phyloP scores from a whole-genome alignment of 1,140 invertebrate species.

The Papilio polyxenes region DNA sequence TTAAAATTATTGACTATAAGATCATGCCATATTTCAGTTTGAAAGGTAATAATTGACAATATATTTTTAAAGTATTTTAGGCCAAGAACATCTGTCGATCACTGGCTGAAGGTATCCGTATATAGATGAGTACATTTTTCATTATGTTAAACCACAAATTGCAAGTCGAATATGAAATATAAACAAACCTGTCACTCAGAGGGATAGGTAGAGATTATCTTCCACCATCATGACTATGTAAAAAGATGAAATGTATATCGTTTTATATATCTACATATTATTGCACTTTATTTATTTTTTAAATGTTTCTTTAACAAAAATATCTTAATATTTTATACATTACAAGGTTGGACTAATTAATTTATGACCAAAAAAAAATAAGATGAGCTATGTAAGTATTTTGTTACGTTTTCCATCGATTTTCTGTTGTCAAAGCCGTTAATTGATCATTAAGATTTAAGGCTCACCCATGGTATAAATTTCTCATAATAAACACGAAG shows the following conservation, averaged over 20 bases:
- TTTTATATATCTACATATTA: background rate
- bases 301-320: too few species aligned
- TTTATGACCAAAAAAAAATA: too few species aligned
- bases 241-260: background rate
- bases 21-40: background rate
- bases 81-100: background rate
- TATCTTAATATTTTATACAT: too few species aligned
- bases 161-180: constrained; percentile 6
- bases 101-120: background rate
- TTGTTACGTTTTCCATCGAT: too few species aligned
- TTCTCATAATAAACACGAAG: too few species aligned
- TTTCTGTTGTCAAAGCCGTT: too few species aligned
- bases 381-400: too few species aligned
- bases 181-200: background rate
- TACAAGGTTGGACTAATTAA: too few species aligned
- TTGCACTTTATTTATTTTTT: too few species aligned
- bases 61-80: constrained; percentile 7
- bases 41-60: constrained; percentile 1
- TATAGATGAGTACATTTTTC: constrained; percentile 13
- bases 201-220: constrained; percentile 4
- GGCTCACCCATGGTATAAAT: too few species aligned
- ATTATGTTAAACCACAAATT: constrained; percentile 7
- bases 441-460: too few species aligned
- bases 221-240: background rate
- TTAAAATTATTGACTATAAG: background rate